Percentiles rank a stretch among this genome's conserved stretches.
Conservation (phyloP, 1,140 invertebrate genomes). For the Trachelipus rathkii region DNA sequence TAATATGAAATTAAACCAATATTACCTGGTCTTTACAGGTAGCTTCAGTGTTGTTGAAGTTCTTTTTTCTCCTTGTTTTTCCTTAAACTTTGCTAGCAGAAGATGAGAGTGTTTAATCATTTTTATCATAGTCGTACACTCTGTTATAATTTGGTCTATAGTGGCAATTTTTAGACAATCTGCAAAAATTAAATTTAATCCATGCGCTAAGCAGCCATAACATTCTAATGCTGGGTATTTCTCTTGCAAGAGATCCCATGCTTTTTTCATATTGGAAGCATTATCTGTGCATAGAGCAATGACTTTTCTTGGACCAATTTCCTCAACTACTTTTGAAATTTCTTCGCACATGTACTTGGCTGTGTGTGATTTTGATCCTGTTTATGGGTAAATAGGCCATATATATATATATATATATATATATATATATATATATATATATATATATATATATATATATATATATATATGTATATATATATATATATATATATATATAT, state of each 20-base stretch:
- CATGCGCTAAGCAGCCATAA: constrained; percentile 5
- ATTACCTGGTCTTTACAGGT: not conserved
- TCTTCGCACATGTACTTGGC: not conserved
- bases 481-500: too few species aligned
- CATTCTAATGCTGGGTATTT: not conserved
- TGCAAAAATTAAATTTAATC: not conserved
- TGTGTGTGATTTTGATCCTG: not conserved
- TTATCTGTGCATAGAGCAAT: not conserved
- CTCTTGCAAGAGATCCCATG: not conserved
- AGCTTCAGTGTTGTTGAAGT: not conserved
- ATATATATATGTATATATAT: too few species aligned
- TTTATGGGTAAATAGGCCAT: too few species aligned
- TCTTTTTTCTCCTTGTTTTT: not conserved
- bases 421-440: too few species aligned
- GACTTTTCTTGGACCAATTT: not conserved
- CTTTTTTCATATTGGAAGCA: not conserved
- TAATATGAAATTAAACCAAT: not conserved
- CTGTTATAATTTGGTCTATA: not conserved
- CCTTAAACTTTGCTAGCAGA: not conserved
- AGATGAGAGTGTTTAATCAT: not conserved
- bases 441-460: too few species aligned
- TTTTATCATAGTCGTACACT: not conserved
- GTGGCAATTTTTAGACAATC: not conserved
- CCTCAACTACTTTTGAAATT: not conserved
- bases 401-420: too few species aligned